Percentiles rank a stretch among this genome's conserved stretches.
phyloP scores from a whole-genome alignment of 1,140 invertebrate species.

The Drosophila equinoxialis region DNA sequence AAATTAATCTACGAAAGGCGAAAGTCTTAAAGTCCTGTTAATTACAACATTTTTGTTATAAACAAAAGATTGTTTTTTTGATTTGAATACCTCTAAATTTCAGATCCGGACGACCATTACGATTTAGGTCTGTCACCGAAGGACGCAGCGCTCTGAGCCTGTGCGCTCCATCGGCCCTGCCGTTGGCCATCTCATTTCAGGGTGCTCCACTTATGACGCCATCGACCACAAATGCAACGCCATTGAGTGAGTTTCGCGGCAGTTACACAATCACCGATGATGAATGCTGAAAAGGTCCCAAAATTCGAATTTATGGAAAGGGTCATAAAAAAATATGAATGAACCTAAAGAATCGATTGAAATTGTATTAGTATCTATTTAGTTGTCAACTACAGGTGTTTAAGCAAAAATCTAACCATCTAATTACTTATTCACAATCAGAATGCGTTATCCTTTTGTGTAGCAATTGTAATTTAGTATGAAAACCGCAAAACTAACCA shows the following conservation, averaged over 20 bases:
- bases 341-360: constrained; percentile 10
- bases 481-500: constrained; percentile 22
- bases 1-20: background rate
- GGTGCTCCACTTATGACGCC: constrained; percentile 85
- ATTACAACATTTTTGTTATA: too few relatives aligned
- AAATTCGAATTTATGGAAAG: constrained; percentile 55
- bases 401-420: constrained; percentile 32
- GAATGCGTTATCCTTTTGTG: constrained; percentile 19
- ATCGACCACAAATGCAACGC: constrained; percentile 73
- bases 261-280: constrained; percentile 79
- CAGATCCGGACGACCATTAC: constrained; percentile 85
- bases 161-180: constrained; percentile 85
- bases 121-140: constrained; percentile 87
- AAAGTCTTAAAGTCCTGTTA: too few relatives aligned
- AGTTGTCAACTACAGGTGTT: constrained; percentile 55
- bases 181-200: constrained; percentile 86
- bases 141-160: constrained; percentile 85
- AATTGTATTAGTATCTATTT: constrained; percentile 30
- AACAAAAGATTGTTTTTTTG: too few relatives aligned
- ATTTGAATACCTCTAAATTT: constrained; percentile 47
- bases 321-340: constrained; percentile 14
- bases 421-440: constrained; percentile 39
- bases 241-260: constrained; percentile 78
- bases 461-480: constrained; percentile 29
- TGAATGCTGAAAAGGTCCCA: constrained; percentile 61